Percentiles rank a stretch among this genome's conserved stretches.
Evolutionary conservation across 2,888 invertebrate species (phyloP).

Genomic region (Heteromurus nitidus): DNA sequence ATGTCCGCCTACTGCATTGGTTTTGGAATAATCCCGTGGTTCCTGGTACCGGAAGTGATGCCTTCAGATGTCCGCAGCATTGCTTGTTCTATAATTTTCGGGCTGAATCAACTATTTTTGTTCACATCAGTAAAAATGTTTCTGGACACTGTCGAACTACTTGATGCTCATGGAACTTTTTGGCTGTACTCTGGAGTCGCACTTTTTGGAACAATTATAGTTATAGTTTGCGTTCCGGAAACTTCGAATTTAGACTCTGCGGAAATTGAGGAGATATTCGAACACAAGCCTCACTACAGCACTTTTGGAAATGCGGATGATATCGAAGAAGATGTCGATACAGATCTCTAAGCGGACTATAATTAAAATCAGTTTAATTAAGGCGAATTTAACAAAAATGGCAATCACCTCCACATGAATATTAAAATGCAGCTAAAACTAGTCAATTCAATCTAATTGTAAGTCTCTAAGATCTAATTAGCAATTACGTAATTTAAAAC

Average conservation of each 20-base stretch:
- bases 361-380: background rate
- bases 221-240: slow-evolving; percentile 69
- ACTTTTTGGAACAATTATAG: slow-evolving; percentile 67
- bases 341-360: background rate
- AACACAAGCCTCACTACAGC: slow-evolving; percentile 18
- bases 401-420: too few species aligned
- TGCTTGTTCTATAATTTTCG: slow-evolving; percentile 69
- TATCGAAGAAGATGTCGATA: background rate
- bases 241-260: slow-evolving; percentile 67
- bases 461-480: too few species aligned
- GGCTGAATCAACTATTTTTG: slow-evolving; percentile 68
- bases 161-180: slow-evolving; percentile 72
- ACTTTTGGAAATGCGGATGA: slow-evolving; percentile 8
- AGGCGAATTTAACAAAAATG: background rate
- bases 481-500: too few species aligned
- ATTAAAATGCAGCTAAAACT: background rate
- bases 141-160: slow-evolving; percentile 64
- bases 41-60: slow-evolving; percentile 70
- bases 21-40: slow-evolving; percentile 61
- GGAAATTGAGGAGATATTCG: slow-evolving; percentile 73
- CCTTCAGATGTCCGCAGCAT: slow-evolving; percentile 69
- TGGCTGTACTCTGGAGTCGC: slow-evolving; percentile 69
- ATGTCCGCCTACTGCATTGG: slow-evolving; percentile 71
- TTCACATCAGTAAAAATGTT: slow-evolving; percentile 72
- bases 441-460: background rate